Conservation (phyloP, 2,113 vertebrate species). For the Tachuris rubrigastra region DNA sequence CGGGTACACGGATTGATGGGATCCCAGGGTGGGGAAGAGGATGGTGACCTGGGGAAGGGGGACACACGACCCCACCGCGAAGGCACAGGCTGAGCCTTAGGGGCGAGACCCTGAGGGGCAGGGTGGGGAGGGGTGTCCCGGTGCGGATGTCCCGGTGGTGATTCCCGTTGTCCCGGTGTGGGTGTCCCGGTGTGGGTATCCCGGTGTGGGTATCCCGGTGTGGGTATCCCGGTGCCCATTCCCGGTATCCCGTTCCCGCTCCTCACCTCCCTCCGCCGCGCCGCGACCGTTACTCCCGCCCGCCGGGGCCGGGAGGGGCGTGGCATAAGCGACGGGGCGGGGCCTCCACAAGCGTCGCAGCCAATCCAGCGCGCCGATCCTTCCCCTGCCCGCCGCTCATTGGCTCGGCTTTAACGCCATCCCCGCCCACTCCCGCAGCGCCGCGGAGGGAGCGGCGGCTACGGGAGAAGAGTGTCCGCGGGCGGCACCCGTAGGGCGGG, state of each 20-base stretch:
- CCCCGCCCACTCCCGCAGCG: not conserved
- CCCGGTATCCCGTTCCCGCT: too few relatives aligned
- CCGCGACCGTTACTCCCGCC: not conserved
- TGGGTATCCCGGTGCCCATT: too few relatives aligned
- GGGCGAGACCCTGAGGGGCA: not conserved
- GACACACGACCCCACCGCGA: too few relatives aligned
- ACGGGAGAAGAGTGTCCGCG: not conserved
- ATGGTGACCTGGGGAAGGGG: accelerated
- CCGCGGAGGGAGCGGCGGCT: accelerated
- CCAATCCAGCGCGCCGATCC: accelerated
- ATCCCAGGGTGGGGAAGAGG: too few relatives aligned
- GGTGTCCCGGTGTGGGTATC: too few relatives aligned
- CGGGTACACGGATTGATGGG: accelerated
- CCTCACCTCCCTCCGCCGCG: not conserved
- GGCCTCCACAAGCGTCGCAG: accelerated
- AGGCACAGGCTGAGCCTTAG: not conserved
- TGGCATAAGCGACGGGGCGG: accelerated
- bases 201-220: too few relatives aligned
- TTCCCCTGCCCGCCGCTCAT: accelerated
- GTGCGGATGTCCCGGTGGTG: too few relatives aligned
- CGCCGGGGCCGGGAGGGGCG: not conserved
- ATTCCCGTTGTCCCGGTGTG: too few relatives aligned
- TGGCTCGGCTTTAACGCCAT: accelerated
- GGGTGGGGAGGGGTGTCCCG: too few relatives aligned
- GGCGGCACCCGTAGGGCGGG: not conserved